Conservation (phyloP, 2,113 vertebrate species). For the Xiphophorus maculatus region DNA sequence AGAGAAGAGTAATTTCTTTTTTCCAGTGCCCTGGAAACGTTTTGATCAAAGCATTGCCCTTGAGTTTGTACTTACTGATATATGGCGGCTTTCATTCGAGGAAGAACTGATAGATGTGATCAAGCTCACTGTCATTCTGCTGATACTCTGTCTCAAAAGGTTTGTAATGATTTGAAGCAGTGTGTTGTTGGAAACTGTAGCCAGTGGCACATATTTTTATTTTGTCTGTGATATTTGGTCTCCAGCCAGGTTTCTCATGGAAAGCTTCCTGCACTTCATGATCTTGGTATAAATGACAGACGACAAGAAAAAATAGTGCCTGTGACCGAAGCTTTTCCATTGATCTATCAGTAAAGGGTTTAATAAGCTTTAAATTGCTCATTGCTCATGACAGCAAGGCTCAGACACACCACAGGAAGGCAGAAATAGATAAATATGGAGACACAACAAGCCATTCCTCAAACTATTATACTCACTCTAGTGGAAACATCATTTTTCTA, state of each 20-base stretch:
- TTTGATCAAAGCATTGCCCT: conserved; percentile 21
- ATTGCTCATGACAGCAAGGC: conserved; percentile 45
- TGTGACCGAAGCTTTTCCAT: conserved; percentile 34
- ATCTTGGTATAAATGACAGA: conserved; percentile 12
- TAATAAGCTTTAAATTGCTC: conserved; percentile 62
- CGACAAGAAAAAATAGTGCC: conserved; percentile 34
- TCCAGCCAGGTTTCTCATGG: conserved; percentile 4
- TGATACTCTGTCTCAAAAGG: conserved; percentile 18
- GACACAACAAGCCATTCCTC: conserved; percentile 56
- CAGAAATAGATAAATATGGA: conserved; percentile 56
- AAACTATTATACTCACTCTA: conserved; percentile 39
- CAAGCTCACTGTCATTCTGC: conserved; percentile 13
- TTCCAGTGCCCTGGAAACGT: conserved; percentile 9
- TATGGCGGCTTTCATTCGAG: conserved; percentile 13
- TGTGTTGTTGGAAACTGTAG: conserved; percentile 3
- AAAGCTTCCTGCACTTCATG: conserved; percentile 25
- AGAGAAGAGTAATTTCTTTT: neutral
- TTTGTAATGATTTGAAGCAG: conserved; percentile 10
- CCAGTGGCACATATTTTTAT: conserved; percentile 8
- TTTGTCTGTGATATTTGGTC: conserved; percentile 27
- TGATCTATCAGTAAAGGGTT: conserved; percentile 49
- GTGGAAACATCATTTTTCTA: conserved; percentile 63
- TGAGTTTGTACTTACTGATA: conserved; percentile 15
- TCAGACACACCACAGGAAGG: conserved; percentile 38
- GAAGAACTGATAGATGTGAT: conserved; percentile 26